phyloP scores from a whole-genome alignment of 2,888 invertebrate genomes.

The Andrena hattorfiana region DNA sequence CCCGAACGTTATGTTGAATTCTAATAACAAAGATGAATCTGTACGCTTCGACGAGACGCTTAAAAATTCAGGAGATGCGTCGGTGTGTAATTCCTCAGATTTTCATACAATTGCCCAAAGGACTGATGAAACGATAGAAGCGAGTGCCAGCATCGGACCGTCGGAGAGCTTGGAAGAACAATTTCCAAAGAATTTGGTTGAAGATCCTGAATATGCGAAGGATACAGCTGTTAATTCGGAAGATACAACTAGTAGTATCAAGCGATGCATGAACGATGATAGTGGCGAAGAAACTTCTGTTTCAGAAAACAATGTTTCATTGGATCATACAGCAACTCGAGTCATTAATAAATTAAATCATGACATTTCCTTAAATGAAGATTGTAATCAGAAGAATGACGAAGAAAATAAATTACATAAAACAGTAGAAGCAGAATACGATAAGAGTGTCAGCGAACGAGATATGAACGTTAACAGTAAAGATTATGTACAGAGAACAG shows the following conservation, averaged over 20 bases:
- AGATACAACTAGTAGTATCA: not conserved
- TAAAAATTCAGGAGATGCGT: not conserved
- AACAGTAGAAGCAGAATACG: not conserved
- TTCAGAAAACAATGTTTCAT: not conserved
- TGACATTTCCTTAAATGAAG: not conserved
- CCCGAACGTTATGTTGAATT: slow-evolving; percentile 16
- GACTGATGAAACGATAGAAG: slow-evolving; percentile 1
- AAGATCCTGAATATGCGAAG: slow-evolving; percentile 1
- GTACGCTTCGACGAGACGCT: slow-evolving; percentile 35
- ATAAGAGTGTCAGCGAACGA: not conserved
- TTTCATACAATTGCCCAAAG: not conserved
- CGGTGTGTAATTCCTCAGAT: not conserved
- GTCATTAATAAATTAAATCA: slow-evolving; percentile 1
- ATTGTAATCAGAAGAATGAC: not conserved
- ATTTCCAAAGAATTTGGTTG: not conserved
- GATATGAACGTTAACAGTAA: slow-evolving; percentile 1
- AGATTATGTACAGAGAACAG: not conserved
- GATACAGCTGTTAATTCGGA: not conserved
- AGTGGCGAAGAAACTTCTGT: not conserved
- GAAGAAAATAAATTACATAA: slow-evolving; percentile 9
- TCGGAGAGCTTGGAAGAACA: not conserved
- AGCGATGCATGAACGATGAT: not conserved
- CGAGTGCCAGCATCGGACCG: not conserved
- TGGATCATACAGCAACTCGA: not conserved
- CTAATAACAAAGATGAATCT: slow-evolving; percentile 35